Conservation (phyloP, 2,113 vertebrate genomes). For the Noturus placidus region DNA sequence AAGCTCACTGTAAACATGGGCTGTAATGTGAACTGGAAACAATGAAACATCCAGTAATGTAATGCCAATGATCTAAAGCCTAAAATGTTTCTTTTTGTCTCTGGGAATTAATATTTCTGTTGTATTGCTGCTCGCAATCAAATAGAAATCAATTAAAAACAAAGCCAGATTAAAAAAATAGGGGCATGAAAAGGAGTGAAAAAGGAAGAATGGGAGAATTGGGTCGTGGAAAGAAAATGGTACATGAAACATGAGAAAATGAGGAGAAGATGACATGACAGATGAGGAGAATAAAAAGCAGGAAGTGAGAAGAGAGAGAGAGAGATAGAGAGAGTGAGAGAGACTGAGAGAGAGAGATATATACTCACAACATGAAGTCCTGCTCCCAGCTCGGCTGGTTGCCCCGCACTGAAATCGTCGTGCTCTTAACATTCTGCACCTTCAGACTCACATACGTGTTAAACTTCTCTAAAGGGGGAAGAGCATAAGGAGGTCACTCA, state of each 20-base stretch:
- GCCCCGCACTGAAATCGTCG: constrained; percentile 91
- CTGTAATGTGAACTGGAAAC: neutral
- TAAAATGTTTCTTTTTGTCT: too few species aligned
- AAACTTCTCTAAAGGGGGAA: constrained; percentile 84
- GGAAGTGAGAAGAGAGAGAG: constrained; percentile 20
- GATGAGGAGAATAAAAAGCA: constrained; percentile 51
- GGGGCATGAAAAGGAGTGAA: neutral
- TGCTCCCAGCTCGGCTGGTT: constrained; percentile 96
- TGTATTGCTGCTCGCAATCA: neutral
- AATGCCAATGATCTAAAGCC: neutral
- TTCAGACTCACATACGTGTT: constrained; percentile 98
- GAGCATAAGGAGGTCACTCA: constrained; percentile 1
- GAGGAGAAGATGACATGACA: constrained; percentile 3
- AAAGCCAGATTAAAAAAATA: neutral
- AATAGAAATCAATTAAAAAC: neutral
- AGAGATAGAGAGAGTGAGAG: constrained; percentile 17
- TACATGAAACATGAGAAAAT: constrained; percentile 34
- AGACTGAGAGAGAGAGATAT: constrained; percentile 42
- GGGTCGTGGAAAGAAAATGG: neutral
- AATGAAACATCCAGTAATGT: neutral
- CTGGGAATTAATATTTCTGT: neutral
- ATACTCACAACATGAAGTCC: constrained; percentile 99
- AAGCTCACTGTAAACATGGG: neutral
- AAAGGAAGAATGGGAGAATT: neutral
- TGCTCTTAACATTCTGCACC: constrained; percentile 99